Conservation (phyloP, 2,113 vertebrate genomes). For the Eolophus roseicapilla region DNA sequence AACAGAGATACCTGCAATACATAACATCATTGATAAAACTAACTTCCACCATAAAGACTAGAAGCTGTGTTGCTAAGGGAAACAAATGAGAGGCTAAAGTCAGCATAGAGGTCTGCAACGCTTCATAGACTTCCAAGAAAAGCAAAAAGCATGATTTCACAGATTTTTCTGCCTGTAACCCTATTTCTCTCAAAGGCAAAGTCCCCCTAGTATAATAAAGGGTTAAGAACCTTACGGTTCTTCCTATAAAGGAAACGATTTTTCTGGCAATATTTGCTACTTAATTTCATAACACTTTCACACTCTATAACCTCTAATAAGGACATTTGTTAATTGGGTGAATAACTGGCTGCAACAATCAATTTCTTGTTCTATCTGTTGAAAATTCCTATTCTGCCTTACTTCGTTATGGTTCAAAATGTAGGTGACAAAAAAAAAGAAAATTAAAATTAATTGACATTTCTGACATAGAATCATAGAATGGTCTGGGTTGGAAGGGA, state of each 20-base stretch:
- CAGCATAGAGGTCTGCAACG: neutral
- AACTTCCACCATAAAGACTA: neutral
- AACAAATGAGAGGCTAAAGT: neutral
- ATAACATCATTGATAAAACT: neutral
- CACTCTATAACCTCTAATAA: neutral
- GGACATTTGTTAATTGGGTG: neutral
- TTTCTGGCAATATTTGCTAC: neutral
- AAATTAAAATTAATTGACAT: neutral
- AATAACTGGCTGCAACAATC: neutral
- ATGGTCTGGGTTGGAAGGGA: neutral
- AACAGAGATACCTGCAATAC: neutral
- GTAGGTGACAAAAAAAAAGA: neutral
- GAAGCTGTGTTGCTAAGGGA: slow-evolving; percentile 25
- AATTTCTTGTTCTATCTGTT: neutral
- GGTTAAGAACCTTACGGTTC: neutral
- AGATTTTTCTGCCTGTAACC: neutral
- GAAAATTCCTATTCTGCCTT: neutral
- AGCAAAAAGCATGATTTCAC: neutral
- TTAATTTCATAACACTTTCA: neutral
- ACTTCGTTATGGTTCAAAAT: neutral
- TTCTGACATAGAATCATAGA: neutral
- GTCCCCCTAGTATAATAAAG: neutral
- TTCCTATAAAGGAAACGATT: neutral
- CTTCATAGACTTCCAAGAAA: neutral
- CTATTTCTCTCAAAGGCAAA: neutral